Conservation (phyloP, 2,113 vertebrate species). For the Acrocephalus kingi region DNA sequence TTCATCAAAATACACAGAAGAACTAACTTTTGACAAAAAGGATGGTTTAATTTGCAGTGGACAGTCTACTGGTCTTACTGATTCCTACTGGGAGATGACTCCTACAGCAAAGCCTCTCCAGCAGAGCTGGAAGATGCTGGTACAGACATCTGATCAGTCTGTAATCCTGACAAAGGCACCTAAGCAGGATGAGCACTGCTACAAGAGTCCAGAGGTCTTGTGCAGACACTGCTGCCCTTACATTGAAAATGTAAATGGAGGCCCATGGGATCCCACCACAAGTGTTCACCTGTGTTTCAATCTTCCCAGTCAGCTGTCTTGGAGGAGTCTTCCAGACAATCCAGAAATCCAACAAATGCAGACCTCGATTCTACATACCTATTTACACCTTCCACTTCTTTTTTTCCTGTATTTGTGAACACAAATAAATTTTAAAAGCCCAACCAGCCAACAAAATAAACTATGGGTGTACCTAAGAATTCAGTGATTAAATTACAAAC, state of each 20-base stretch:
- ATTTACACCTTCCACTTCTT: background rate
- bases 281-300: background rate
- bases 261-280: background rate
- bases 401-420: background rate
- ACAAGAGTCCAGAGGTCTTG: background rate
- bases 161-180: background rate
- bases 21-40: background rate
- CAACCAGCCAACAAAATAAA: background rate
- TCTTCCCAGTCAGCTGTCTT: background rate
- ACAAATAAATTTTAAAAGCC: background rate
- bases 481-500: background rate
- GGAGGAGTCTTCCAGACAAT: background rate
- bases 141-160: background rate
- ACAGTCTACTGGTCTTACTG: background rate
- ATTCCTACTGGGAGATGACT: background rate
- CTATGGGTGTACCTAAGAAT: background rate
- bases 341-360: background rate
- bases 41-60: background rate
- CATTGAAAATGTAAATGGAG: background rate
- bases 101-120: background rate
- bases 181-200: background rate
- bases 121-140: background rate
- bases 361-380: background rate
- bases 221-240: background rate
- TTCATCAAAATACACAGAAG: background rate